Conservation (phyloP, 2,888 invertebrate species). For the Boloria euphrosyne region DNA sequence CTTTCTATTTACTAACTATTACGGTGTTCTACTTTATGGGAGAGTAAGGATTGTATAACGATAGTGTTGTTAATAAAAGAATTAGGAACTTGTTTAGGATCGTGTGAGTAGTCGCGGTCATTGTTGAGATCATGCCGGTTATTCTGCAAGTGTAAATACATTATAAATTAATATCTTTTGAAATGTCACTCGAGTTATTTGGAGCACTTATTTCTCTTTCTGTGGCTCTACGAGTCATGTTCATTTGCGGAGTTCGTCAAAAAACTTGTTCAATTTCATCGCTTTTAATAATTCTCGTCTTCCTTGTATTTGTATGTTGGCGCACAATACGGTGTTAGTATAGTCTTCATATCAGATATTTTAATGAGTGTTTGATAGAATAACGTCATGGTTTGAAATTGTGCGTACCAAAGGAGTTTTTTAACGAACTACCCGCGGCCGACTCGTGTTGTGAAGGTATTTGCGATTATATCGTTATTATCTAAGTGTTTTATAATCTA, state of each 20-base stretch:
- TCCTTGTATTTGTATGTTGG: constrained; percentile 72
- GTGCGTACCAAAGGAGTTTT: constrained; percentile 58
- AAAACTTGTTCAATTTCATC: constrained; percentile 63
- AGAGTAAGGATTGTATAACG: constrained; percentile 12
- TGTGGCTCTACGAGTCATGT: constrained; percentile 54
- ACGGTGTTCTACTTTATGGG: background rate
- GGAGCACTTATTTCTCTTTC: constrained; percentile 65
- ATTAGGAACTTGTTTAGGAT: constrained; percentile 5
- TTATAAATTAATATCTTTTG: constrained; percentile 70
- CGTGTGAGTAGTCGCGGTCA: constrained; percentile 3
- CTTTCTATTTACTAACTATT: background rate
- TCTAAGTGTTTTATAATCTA: constrained; percentile 57
- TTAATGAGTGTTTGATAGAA: constrained; percentile 58
- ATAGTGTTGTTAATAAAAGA: constrained; percentile 18
- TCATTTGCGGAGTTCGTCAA: constrained; percentile 50
- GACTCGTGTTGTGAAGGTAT: constrained; percentile 36
- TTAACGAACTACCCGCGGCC: constrained; percentile 56
- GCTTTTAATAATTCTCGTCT: constrained; percentile 66
- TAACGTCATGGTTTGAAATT: constrained; percentile 18
- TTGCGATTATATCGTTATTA: constrained; percentile 57
- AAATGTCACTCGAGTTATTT: constrained; percentile 67
- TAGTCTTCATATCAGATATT: constrained; percentile 74
- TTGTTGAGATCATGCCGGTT: constrained; percentile 13
- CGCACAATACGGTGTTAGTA: constrained; percentile 73
- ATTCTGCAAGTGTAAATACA: constrained; percentile 65